phyloP scores from a whole-genome alignment of 2,113 vertebrate genomes.

The Tautogolabrus adspersus region DNA sequence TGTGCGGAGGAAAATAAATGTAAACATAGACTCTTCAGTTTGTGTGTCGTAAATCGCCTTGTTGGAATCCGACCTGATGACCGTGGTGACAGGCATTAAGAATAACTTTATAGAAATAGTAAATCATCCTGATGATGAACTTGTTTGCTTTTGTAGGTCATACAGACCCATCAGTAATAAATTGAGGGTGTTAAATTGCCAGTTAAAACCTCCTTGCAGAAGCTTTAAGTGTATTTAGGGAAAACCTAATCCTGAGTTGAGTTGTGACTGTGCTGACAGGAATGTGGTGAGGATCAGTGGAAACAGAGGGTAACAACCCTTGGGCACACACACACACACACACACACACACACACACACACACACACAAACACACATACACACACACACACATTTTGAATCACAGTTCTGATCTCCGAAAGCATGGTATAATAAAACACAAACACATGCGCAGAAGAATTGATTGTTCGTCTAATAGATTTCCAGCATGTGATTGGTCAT shows the following conservation, averaged over 20 bases:
- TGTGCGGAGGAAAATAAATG: background rate
- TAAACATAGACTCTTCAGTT: background rate
- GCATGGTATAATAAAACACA: conserved; percentile 6
- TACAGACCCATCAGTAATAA: background rate
- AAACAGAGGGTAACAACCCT: conserved; percentile 36
- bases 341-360: conserved; percentile 24
- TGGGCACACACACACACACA: conserved; percentile 17
- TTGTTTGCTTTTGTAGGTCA: background rate
- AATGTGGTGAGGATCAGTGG: conserved; percentile 53
- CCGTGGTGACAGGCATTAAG: background rate
- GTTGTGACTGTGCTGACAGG: conserved; percentile 55
- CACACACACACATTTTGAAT: conserved; percentile 11
- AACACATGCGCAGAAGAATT: conserved; percentile 6
- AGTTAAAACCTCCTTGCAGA: background rate
- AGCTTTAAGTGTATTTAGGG: conserved; percentile 25
- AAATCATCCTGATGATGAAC: background rate
- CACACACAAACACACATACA: conserved; percentile 18
- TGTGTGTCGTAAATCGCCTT: background rate
- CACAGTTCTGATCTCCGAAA: background rate
- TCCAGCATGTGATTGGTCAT: conserved; percentile 20
- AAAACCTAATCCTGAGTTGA: conserved; percentile 34
- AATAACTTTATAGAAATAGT: background rate
- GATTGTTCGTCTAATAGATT: conserved; percentile 19
- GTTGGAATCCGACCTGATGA: background rate
- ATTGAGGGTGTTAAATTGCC: background rate